Base-by-base conservation (phyloP, 2,113 vertebrate genomes). In the Craseonycteris thonglongyai region DNA sequence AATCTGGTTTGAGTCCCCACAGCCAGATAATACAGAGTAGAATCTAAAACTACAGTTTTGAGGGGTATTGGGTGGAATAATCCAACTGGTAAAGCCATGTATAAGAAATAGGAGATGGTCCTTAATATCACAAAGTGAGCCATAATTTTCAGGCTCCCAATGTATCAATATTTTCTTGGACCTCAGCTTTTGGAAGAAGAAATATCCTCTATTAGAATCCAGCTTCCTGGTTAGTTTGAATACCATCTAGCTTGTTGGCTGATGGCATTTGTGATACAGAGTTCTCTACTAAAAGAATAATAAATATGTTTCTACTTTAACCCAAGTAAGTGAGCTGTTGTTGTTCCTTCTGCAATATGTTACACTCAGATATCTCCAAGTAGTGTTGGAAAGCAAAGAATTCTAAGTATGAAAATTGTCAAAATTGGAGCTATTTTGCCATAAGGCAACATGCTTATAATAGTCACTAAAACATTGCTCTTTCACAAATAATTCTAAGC, bases 41-140 rank as follows among this genome's bases (percentile, higher is more conserved):
- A 96, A 97, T 96, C 95, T 97, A 93, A 97, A 96, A 72, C 47
- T 93, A 71, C 95, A 97, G 86, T 97, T 94, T 97, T 96, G 68
- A 63, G n/a, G n/a, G n/a, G n/a, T 92, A 72, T 96, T 97, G 94
- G 93, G 90, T 95, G 86, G 82, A 96, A 94, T 96, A 85, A 91
- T 33, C 80, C 93, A 89, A 89, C 91, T 90, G 15, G 78, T 96
- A 97, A 91, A 88, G 59, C 88, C 91, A 88, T 51, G 74, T 35
- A 14, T 74, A 26, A 95, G 76, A 96, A 96, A 47, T 42, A 63
- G 92, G 58, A 79, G 33, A 94, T 75, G 7, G 2, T 79, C 40
- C 47, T 63, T 49, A 74, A 15, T 49, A 75, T 95, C 58, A 63
- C 54, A 88, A 92, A 96, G 78, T 93, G 18, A 3, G 7, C 19